Evolutionary conservation across 1,140 invertebrate genomes (phyloP), one percentile per base, ranked within the genome.

Genomic region (Epicauta chinensis): DNA sequence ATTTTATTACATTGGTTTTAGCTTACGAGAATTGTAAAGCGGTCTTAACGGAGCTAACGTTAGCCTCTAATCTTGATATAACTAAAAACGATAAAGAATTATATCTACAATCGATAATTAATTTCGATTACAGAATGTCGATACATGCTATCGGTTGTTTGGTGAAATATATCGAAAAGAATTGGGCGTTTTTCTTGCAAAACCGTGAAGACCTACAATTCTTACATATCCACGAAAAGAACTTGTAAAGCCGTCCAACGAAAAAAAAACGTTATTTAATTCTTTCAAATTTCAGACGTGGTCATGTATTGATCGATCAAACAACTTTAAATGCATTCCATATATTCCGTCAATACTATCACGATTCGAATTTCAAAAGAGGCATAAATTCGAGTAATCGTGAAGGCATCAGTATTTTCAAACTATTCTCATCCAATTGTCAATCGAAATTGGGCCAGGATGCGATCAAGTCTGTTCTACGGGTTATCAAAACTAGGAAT

Each of bases 301-400:
- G 23, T 23, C 23, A 85, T 56, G 77, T 91, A 15, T 79, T 79
- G 56, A 75, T 91, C 7, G 86, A 90, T 69, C 76, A 82, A 35
- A 81, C 82, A 56, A 83, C 82, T 2, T 88, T 82, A 63, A 77
- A 78, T 49, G 80, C 82, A 10, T 67, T 93, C 7, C 83, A 90
- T 71, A 84, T 93, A 37, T 87, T 91, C 62, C 79, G 79, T 36
- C 73, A 77, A 15, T 75, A 80, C 35, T 71, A 78, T n/a, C 88
- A 91, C 69, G 87, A 89, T 5, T 86, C 86, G 53, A 75, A 77
- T 13, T 87, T 83, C 60, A 90, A 89, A 67, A 75, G 77, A 36
- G 80, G 80, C 7, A 67, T 71, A n/a, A 65, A 65, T 13, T 75
- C 75, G 15, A 74, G 69, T 50, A 74, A 66, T 43, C 81, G 80